Evolutionary conservation across 1,140 invertebrate genomes (phyloP), one percentile per base, ranked within the genome.

Genomic region (Cyclargus thomasi): DNA sequence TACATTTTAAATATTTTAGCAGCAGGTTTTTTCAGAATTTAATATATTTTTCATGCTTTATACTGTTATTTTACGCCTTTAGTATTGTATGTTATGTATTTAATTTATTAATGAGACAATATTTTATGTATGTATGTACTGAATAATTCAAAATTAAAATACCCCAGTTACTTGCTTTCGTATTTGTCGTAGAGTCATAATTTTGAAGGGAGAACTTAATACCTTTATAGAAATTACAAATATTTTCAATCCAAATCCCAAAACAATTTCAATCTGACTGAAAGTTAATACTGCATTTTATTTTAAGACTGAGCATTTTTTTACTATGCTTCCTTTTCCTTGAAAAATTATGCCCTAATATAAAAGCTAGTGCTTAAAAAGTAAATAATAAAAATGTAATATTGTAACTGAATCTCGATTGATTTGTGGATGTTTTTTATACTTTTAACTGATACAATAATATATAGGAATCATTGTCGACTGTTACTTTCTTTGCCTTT

Each of bases 231-330:
- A 39, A 14, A 39, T 39, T 1, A 39, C 7, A 1, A 23, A 23
- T 23, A 23, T 39, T 8, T 6, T 11, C 7, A 39, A 39, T 14
- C 3, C 36, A 39, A 6, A 11, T 39, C 11, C 8, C 10, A 39
- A 39, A 39, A 11, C 8, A 47, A 47, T 47, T 47, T 47, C 3
- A 11, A 47, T 47, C 3, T 8, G 39, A 47, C 39, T 47, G 39
- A 47, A 47, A 47, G 2, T 21, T 22, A 59, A 4, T 5, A 20
- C 2, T 59, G 55, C 55, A 59, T 59, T 59, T 59, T 59, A 59
- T 59, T 21, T 47, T 20, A 59, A 59, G 55, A 59, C 55, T 59
- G 55, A 59, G 55, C 55, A 59, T 59, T 59, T 59, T 59, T 20
- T 59, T 59, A 59, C 55, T 20, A 59, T 59, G 55, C 55, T 20